Evolutionary conservation across 2,113 vertebrate genomes (phyloP), one percentile per base, ranked within the genome.

Genomic region (Tapirus terrestris): DNA sequence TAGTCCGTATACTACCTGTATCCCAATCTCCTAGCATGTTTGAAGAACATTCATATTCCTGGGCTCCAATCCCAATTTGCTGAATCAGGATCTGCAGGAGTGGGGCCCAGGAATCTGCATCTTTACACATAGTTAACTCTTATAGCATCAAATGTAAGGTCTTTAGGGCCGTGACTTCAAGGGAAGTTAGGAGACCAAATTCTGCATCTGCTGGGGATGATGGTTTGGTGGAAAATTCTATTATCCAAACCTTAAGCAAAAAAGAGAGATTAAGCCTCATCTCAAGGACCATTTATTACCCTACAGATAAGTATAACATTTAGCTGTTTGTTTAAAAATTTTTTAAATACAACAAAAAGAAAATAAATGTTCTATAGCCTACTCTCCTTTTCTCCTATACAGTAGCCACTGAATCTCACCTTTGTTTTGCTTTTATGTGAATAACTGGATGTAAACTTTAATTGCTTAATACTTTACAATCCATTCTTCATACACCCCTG

Each of bases 41-140:
- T 97, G 80, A 84, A 95, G 21, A 81, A 51, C 4, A 36, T 67
- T 89, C 84, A 73, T 89, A 86, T 65, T 96, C 51, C 43, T 96
- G 68, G 56, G 63, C 36, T 81, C 36, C 11, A 10, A 83, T n/a
- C 33, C 56, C 14, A 82, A 12, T 56, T 70, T 73, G 53, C 83
- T 77, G 18, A 76, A n/a, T 77, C 51, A 76, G 68, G 45, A 68
- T 56, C 18, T 20, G 56, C 29, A 70, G 48, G 7, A 94, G 18
- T 5, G 11, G 8, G 58, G 53, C 16, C 33, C 58, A 45, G 17
- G 53, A 85, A 86, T 83, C 53, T 81, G 29, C 51, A 77, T 36
- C 21, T 72, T 89, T 45, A n/a, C 7, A 43, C 72, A n/a, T 0
- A 8, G 45, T 87, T 63, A 96, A 92, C 82, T 70, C 79, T 58